Base-by-base conservation (phyloP, 2,797 vertebrate genomes). In the Choloepus didactylus region DNA sequence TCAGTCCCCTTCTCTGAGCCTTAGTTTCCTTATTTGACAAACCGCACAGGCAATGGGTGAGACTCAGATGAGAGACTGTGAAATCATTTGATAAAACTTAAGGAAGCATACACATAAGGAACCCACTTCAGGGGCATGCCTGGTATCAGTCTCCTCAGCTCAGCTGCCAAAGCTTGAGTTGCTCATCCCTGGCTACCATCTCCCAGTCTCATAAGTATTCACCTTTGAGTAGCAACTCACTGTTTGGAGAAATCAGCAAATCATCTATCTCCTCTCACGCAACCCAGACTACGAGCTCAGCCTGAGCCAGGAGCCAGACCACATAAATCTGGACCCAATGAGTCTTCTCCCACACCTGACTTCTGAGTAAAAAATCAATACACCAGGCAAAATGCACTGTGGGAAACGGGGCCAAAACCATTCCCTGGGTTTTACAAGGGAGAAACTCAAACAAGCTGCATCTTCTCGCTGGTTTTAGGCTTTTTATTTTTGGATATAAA, bases 351-450 rank as follows among this genome's bases (percentile, higher is more conserved):
- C 27, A 91, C 69, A 93, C 66, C 95, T 93, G 91, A 88, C 84
- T 95, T 80, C 84, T 66, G 85, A 88, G 77, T 49, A 59, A 88
- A 83, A 96, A 91, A 91, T 93, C 95, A 90, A 94, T 44, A 84
- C 27, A 27, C 60, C 41, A 14, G 1, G 49, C 75, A 92, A 84
- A 87, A 92, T 2, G 67, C 6, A 70, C 49, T 14, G 31, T 49
- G 59, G 92, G 25, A 88, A 67, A 64, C 23, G 38, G 21, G 89
- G 60, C 70, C 87, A 70, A 66, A 79, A 44, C 41, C 91, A 94
- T 31, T n/a, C 75, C 79, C 87, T 38, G 38, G 66, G 56, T n/a
- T 77, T 86, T 41, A 25, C 9, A n/a, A 35, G 25, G 59, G 29
- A 76, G 70, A 86, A 64, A 66, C 19, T 41, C 29, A 83, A 77